Conservation (phyloP, 2,797 vertebrate genomes). For the Chlorospingus semifuscus region DNA sequence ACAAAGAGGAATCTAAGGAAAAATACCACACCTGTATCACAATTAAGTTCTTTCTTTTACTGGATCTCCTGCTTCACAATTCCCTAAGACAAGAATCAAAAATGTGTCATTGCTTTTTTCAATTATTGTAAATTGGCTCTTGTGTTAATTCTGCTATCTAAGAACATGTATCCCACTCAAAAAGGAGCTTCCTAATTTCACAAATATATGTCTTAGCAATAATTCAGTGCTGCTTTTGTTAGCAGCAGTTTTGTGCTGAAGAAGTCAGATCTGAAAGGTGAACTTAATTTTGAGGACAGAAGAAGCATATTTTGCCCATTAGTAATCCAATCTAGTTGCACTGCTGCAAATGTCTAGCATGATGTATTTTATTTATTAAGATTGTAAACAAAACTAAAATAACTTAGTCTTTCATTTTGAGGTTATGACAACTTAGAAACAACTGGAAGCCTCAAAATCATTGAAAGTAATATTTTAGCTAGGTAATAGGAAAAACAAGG, state of each 20-base stretch:
- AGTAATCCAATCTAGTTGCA: conserved; percentile 6
- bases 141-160: not conserved
- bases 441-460: not conserved
- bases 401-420: not conserved
- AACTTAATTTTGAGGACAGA: conserved; percentile 4
- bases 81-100: not conserved
- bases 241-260: not conserved
- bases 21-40: not conserved
- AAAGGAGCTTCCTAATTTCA: not conserved
- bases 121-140: not conserved
- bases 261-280: conserved; percentile 1
- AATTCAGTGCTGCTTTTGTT: not conserved
- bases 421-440: not conserved
- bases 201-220: not conserved
- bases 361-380: not conserved
- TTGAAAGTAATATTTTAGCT: not conserved
- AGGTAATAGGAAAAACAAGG: not conserved
- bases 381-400: not conserved
- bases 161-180: not conserved
- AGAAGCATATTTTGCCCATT: not conserved
- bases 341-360: not conserved
- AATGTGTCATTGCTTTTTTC: not conserved
- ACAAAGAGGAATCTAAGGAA: not conserved
- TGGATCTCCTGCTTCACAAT: not conserved
- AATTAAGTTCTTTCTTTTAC: not conserved